Evolutionary conservation across 2,113 vertebrate genomes (phyloP), one percentile per base, ranked within the genome.

Genomic region (Pygoscelis adeliae): DNA sequence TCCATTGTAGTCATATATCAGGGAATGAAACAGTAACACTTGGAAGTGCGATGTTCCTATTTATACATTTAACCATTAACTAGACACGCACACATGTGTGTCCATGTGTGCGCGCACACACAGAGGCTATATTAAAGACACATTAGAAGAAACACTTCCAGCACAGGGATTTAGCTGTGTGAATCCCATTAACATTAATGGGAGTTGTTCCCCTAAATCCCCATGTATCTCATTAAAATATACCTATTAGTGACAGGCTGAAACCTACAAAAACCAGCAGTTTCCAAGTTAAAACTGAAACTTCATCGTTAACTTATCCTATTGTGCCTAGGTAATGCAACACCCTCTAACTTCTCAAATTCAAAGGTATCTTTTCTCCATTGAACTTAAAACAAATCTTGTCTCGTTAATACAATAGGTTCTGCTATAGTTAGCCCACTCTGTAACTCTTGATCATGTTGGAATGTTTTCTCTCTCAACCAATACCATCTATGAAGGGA

Each of bases 191-290:
- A 97, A 95, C 96, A 87, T 96, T 97, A 97, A 97, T 96, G 94
- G 89, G 73, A 96, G 89, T 95, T 91, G 90, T 84, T 97, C 94
- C 79, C 96, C 89, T 87, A 95, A 97, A 95, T 91, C 96, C 95
- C 94, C 96, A 97, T 94, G 97, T 94, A 97, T 96, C 96, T 97
- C 46, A 18, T 97, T 97, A 97, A 97, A 97, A 97, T 96, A 94
- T 96, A 96, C 84, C 95, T 91, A 95, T 97, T 96, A 96, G 92
- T 53, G 83, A 96, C 91, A 96, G 89, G 66, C 93, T 95, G 95
- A 91, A 97, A 32, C 91, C 96, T 96, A 96, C 65, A 94, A 94
- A 97, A 96, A 11, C 77, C 93, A 93, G 91, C 89, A 94, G 87
- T 96, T 97, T 93, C 95, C 81, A 91, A 85, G 94, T 85, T 97